Conservation (phyloP, 2,113 vertebrate genomes). For the Puffinus mauretanicus region DNA sequence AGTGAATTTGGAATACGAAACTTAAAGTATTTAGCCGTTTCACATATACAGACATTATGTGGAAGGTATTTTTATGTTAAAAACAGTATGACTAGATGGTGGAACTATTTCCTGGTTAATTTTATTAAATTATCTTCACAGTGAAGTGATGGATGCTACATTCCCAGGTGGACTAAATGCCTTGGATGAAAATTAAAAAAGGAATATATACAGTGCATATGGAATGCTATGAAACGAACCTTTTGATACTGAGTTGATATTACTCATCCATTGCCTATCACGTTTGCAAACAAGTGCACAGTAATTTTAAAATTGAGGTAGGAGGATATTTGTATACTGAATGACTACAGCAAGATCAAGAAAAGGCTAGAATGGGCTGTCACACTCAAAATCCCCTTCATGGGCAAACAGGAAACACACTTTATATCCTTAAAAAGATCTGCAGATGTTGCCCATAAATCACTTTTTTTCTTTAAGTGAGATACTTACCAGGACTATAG, state of each 20-base stretch:
- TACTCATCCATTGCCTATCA: background rate
- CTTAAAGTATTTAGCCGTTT: slow-evolving; percentile 37
- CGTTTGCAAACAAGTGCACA: background rate
- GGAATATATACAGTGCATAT: background rate
- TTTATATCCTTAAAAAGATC: background rate
- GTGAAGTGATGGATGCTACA: background rate
- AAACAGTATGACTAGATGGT: slow-evolving; percentile 16
- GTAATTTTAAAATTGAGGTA: background rate
- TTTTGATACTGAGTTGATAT: background rate
- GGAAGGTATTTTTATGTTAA: slow-evolving; percentile 37
- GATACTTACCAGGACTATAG: background rate
- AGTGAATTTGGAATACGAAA: slow-evolving; percentile 30
- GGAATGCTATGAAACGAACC: background rate
- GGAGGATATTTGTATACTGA: background rate
- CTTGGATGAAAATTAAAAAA: background rate
- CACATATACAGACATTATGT: slow-evolving; percentile 10
- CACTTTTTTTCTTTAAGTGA: background rate
- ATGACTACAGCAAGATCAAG: background rate
- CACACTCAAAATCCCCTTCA: background rate
- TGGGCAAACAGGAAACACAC: background rate
- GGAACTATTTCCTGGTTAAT: slow-evolving; percentile 43
- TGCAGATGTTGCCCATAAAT: background rate
- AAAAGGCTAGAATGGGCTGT: background rate
- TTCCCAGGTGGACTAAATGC: background rate
- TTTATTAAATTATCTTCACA: slow-evolving; percentile 8